These are phyloP conservation scores for Drosophila parabipectinata DNA, from an alignment of 1,140 invertebrate genomes.

Conservation along the genomic window DNA sequence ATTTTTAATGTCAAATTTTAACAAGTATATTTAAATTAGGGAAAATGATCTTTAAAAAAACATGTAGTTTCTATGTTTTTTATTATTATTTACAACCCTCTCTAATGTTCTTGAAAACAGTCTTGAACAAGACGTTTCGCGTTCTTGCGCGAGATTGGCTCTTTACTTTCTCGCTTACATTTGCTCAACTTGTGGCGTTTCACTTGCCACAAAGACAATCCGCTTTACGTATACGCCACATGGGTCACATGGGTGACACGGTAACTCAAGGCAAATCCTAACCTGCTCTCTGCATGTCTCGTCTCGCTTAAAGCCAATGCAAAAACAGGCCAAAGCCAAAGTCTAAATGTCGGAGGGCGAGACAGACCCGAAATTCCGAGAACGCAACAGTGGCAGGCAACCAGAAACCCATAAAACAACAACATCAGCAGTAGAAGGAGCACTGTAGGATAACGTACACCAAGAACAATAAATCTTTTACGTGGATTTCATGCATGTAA, in stretches of 20 bases:
- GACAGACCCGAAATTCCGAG: slow-evolving; percentile 61
- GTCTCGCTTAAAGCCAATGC: slow-evolving; percentile 68
- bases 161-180: slow-evolving; percentile 9
- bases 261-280: slow-evolving; percentile 25
- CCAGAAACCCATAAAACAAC: slow-evolving; percentile 27
- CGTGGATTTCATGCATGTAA: slow-evolving; percentile 69
- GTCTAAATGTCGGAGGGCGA: slow-evolving; percentile 60
- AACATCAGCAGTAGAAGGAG: slow-evolving; percentile 7
- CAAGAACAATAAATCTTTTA: slow-evolving; percentile 68
- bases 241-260: slow-evolving; percentile 44
- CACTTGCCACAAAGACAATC: slow-evolving; percentile 46
- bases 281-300: slow-evolving; percentile 25
- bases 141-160: slow-evolving; percentile 6
- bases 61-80: not conserved
- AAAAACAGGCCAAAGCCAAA: slow-evolving; percentile 62
- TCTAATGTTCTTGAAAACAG: not conserved
- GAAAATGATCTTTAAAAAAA: not conserved
- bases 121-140: not conserved
- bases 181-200: slow-evolving; percentile 23
- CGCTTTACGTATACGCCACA: slow-evolving; percentile 64
- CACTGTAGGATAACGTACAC: slow-evolving; percentile 6
- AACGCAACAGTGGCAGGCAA: slow-evolving; percentile 49
- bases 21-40: not conserved
- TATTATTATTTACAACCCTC: not conserved
- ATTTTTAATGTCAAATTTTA: too few species aligned